phyloP scores from a whole-genome alignment of 2,797 vertebrate genomes.

The Coilia nasus region DNA sequence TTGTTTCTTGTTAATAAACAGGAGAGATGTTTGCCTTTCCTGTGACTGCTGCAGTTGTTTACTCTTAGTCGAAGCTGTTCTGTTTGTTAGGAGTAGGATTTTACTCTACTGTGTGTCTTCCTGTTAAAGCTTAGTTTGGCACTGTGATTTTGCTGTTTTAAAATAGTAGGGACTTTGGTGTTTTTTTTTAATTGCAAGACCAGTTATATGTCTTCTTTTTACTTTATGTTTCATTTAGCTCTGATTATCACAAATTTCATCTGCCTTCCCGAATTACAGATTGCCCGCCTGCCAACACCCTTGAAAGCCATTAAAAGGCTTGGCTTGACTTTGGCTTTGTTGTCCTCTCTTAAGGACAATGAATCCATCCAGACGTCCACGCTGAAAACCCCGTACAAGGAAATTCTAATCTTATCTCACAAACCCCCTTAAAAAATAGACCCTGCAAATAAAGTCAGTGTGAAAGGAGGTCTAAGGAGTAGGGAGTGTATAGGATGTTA shows the following conservation, averaged over 20 bases:
- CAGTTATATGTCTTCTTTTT: background rate
- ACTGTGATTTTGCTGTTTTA: background rate
- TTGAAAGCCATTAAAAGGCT: background rate
- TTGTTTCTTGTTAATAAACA: background rate
- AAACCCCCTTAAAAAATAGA: conserved; percentile 3
- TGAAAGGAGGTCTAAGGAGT: background rate
- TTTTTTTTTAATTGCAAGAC: background rate
- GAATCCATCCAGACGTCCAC: background rate
- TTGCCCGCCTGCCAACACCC: conserved; percentile 19
- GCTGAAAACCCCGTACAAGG: conserved; percentile 2
- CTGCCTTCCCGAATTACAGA: background rate
- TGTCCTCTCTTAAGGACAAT: background rate
- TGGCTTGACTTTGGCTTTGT: background rate
- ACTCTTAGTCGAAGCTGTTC: background rate
- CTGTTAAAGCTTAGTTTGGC: background rate
- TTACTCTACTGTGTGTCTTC: background rate
- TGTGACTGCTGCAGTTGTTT: background rate
- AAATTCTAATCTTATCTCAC: conserved; percentile 14
- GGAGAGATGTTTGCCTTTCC: background rate
- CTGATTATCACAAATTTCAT: background rate
- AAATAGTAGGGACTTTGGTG: background rate
- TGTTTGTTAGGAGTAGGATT: background rate
- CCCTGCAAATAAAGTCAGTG: background rate
- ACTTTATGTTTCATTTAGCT: background rate
- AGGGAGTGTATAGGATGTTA: background rate